A percentile compares a stretch with the other conserved stretches of the same genome.
phyloP scores from a whole-genome alignment of 2,113 vertebrate genomes.

The Elaphurus davidianus region DNA sequence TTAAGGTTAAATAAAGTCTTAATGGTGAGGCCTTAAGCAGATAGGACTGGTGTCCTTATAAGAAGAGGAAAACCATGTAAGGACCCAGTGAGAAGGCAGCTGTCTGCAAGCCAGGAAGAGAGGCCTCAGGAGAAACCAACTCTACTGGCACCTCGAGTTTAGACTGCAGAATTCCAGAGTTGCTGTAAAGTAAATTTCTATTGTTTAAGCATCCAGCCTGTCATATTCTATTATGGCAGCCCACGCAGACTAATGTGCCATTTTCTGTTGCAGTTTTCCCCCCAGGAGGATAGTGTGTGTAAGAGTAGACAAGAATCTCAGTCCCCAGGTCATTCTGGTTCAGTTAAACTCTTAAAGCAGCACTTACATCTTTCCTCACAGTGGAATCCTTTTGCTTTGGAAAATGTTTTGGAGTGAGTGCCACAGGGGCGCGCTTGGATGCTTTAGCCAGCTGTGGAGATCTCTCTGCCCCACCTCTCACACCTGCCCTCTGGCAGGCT shows the following conservation, averaged over 20 bases:
- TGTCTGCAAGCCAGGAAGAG: not conserved
- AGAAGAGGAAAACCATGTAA: not conserved
- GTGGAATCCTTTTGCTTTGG: not conserved
- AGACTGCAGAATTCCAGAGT: not conserved
- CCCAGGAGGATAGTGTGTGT: too few species aligned
- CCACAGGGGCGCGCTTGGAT: not conserved
- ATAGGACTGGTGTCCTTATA: not conserved
- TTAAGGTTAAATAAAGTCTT: not conserved
- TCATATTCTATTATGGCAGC: not conserved
- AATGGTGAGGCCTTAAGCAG: not conserved
- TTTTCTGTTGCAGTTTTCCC: not conserved
- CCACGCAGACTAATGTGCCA: not conserved
- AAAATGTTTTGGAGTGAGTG: not conserved
- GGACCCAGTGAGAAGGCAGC: not conserved
- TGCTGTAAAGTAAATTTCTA: not conserved
- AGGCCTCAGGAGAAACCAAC: not conserved
- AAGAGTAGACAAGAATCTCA: not conserved
- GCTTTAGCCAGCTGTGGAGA: not conserved
- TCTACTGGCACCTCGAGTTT: not conserved
- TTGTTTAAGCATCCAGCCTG: not conserved
- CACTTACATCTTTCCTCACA: not conserved
- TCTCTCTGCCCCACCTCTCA: not conserved
- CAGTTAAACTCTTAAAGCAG: not conserved
- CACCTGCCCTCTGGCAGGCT: not conserved
- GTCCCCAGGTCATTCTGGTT: not conserved